Evolutionary conservation across 2,888 invertebrate genomes (phyloP), one percentile per base, ranked within the genome.

Genomic region (Cryptus viduatorius): DNA sequence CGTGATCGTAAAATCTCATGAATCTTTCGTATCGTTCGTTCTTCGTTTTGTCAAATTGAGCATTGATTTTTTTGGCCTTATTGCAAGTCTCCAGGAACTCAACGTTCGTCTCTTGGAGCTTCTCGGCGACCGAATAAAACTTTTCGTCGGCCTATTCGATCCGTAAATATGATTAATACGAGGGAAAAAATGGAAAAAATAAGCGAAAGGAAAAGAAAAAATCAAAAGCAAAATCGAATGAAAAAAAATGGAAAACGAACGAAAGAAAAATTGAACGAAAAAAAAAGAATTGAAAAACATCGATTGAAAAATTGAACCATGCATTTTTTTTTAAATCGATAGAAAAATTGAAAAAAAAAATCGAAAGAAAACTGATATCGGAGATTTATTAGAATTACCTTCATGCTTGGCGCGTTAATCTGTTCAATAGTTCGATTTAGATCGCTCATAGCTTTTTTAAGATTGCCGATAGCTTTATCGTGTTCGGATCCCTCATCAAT

Each of bases 401-500:
- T 96, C 97, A 99, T 97, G 93, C 99, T 99, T 0, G 99, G 99
- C 16, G 99, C 99, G 94, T 99, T 98, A 89, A 99, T 98, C 92
- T 98, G 97, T 92, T 98, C 98, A 77, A 99, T 95, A 3, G 97
- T 97, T 90, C 97, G 96, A 91, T 98, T 96, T 91, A 98, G 95
- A 78, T 97, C 96, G 91, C 96, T 96, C 88, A 99, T 97, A 56
- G 96, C 96, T 93, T 97, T 98, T 87, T 96, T 96, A 90, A 99
- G 94, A 91, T 97, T 96, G 92, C 98, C 98, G 0, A 96, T 96
- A 85, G 95, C 95, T 92, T 98, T 98, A 93, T 98, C 98, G 56
- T 98, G 96, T 90, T 98, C 98, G 87, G 68, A 37, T 7, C 98
- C 98, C 86, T 98, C 97, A 88, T 98, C 98, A 53, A 98, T 94